phyloP scores from a whole-genome alignment of 2,113 vertebrate genomes.

The Octodon degus region DNA sequence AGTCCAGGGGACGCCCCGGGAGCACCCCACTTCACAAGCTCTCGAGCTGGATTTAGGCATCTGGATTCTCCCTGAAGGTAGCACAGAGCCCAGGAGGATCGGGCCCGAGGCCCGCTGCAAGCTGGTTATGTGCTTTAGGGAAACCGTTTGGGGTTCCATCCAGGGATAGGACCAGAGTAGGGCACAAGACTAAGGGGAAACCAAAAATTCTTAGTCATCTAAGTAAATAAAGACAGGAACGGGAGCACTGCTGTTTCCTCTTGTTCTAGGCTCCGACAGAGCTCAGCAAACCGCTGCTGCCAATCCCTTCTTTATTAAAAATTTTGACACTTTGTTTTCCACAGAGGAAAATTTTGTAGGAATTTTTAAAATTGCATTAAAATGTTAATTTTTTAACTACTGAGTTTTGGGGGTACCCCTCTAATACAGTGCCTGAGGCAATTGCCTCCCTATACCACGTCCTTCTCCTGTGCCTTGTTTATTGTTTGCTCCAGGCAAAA shows the following conservation, averaged over 20 bases:
- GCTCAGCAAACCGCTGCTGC: background rate
- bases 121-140: background rate
- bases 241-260: background rate
- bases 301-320: background rate
- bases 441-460: background rate
- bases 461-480: background rate
- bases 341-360: background rate
- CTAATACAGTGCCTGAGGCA: background rate
- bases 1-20: rapidly evolving
- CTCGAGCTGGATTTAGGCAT: background rate
- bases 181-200: background rate
- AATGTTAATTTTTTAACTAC: background rate
- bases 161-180: no score
- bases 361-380: background rate
- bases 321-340: background rate
- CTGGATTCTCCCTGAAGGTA: background rate
- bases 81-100: background rate
- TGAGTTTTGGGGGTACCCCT: background rate
- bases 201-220: background rate
- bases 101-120: background rate
- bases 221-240: background rate
- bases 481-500: background rate
- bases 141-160: background rate
- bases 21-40: background rate
- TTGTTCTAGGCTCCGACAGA: background rate